These are phyloP conservation scores for Psittacula cyanocephala DNA, from an alignment of 2,113 vertebrate genomes.

Conservation along the genomic window DNA sequence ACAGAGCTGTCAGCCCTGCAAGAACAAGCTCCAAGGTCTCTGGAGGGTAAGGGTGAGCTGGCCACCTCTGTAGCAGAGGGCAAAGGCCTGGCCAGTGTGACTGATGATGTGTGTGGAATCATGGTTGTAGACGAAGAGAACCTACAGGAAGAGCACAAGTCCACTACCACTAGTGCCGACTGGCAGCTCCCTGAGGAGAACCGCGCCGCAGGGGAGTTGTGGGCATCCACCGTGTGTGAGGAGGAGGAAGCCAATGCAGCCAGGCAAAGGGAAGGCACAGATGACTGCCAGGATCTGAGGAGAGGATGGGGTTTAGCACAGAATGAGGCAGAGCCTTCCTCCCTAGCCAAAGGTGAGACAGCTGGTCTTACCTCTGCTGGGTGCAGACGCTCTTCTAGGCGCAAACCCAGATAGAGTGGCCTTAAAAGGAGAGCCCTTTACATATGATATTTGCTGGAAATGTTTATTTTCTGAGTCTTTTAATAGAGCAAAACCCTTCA, in stretches of 20 bases:
- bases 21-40: constrained; percentile 5
- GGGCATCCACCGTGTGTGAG: not conserved
- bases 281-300: not conserved
- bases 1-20: not conserved
- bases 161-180: not conserved
- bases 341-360: constrained; percentile 26
- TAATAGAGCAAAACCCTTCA: constrained; percentile 52
- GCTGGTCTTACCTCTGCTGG: not conserved
- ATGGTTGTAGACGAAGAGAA: constrained; percentile 17
- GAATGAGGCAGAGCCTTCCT: not conserved
- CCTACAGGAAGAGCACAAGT: constrained; percentile 11
- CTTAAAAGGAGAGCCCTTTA: constrained; percentile 28
- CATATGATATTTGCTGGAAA: constrained; percentile 27
- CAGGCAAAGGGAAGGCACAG: not conserved
- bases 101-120: constrained; percentile 6
- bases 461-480: constrained; percentile 65
- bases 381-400: constrained; percentile 65
- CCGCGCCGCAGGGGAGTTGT: rapidly evolving
- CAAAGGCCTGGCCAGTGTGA: constrained; percentile 3
- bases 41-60: constrained; percentile 51
- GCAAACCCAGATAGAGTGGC: constrained; percentile 65
- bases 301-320: not conserved
- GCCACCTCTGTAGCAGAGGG: not conserved
- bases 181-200: not conserved
- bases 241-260: not conserved